Evolutionary conservation across 2,888 invertebrate genomes (phyloP), one percentile per base, ranked within the genome.

Genomic region (Trilocha varians): DNA sequence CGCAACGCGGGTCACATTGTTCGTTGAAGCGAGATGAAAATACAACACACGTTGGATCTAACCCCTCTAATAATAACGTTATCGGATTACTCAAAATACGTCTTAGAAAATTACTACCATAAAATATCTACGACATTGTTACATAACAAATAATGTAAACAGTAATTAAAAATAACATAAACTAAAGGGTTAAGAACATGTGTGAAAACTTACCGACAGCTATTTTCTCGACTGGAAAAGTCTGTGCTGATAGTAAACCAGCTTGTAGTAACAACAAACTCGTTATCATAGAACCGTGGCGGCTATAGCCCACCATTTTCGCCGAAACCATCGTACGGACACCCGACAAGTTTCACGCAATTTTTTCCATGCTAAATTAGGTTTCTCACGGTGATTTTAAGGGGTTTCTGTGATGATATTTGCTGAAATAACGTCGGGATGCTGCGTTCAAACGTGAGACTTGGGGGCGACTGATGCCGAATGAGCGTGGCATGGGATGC

Each of bases 381-480:
- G 25, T 25, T 25, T 9, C 11, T 25, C 4, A 25, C 25, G 25
- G 3, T 3, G 25, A 25, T 3, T 25, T 3, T 25, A 25, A 25
- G 2, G 5, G 25, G 5, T 25, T 25, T 25, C 57, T 48, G 50
- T 48, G 43, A 43, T 50, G 61, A 58, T 57, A 55, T 53, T 51
- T 59, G 44, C 50, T 57, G 65, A 59, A 66, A 66, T 67, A 65
- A 54, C 52, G 62, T 56, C 56, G 64, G 73, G 77, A 82, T 82
- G 82, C 79, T 83, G 80, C 67, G 82, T 66, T 68, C 82, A 74
- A 82, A 80, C 78, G 79, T 79, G 77, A 76, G 82, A 80, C 83
- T 80, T 74, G 63, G 76, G 76, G 79, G 74, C 84, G 73, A 84
- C 84, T 84, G 80, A 74, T 71, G 74, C 68, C 65, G 60, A 65